Base-by-base conservation (phyloP, 2,797 vertebrate genomes). In the Zenarchopterus dispar region DNA sequence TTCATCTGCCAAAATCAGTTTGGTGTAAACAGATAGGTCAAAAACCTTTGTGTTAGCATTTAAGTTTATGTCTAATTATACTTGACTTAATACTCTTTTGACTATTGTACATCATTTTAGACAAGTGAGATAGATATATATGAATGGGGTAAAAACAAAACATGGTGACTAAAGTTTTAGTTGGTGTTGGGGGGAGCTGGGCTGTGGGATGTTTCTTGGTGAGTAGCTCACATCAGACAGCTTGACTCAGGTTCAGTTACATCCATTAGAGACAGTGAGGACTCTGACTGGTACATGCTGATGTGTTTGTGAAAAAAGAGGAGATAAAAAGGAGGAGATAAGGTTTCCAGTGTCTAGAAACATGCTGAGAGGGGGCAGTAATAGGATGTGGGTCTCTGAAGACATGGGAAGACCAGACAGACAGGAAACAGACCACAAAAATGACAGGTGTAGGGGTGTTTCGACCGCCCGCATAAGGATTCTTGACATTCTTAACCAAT, bases 221-320 rank as follows among this genome's bases (percentile, higher is more conserved):
- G 58, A 55, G 58, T 28, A 28, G 49, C 7, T 17, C 41, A 54
- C 63, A 63, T 71, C 65, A 77, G 50, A 66, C 77, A 67, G 58
- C 64, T 56, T 62, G 61, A 70, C 80, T 47, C 23, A 56, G 72
- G 44, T 72, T 81, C 67, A 63, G 28, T 90, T 80, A 85, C 82
- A 77, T 75, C 79, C 81, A 86, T 81, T 84, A 83, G 82, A 71
- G 75, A 83, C 45, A 54, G 73, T 62, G 63, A 78, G 62, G 62
- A 69, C 61, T 62, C 59, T 75, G 78, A 64, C 64, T 67, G 67
- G 63, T 24, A 70, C 68, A 73, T 66, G 73, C 78, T 63, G 62
- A 62, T 61, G 55, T 77, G 73, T 56, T 65, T 74, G 74, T 48
- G 60, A 65, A 70, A 84, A 60, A 48, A 62, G 53, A 64, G 62